phyloP scores from a whole-genome alignment of 1,140 invertebrate species.

The Musca domestica region DNA sequence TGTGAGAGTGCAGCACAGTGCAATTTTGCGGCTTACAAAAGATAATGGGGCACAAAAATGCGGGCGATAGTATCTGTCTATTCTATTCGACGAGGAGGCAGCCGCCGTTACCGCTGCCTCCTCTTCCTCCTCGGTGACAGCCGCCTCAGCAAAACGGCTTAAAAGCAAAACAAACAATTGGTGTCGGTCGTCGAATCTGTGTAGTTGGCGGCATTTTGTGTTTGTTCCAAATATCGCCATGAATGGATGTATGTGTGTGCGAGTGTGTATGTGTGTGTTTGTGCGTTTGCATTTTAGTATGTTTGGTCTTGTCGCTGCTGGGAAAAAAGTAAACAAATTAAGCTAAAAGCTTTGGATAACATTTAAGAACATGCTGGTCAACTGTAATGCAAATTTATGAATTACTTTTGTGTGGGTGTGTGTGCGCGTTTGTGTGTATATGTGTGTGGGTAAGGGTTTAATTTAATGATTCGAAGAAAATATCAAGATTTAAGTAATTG shows the following conservation, averaged over 20 bases:
- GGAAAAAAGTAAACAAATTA: slow-evolving; percentile 18
- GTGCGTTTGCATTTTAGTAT: background rate
- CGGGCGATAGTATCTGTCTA: no score
- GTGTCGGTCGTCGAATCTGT: background rate
- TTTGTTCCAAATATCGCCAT: background rate
- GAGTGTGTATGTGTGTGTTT: background rate
- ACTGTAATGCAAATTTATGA: no score
- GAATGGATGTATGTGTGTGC: background rate
- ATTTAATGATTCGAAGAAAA: no score
- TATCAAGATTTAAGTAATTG: no score
- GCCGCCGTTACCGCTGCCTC: background rate
- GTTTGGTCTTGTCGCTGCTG: no score
- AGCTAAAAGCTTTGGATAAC: slow-evolving; percentile 1
- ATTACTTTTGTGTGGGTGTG: background rate
- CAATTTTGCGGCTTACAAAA: no score
- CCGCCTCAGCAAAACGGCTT: background rate
- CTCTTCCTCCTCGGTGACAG: no score
- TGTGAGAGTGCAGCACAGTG: no score
- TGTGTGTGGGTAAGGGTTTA: no score
- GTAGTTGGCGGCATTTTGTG: background rate
- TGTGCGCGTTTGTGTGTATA: background rate
- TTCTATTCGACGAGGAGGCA: no score
- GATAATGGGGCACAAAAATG: no score
- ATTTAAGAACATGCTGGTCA: background rate
- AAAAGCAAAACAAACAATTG: background rate